Evolutionary conservation across 2,797 vertebrate species (phyloP), one percentile per base, ranked within the genome.

Genomic region (Lagorchestes hirsutus): DNA sequence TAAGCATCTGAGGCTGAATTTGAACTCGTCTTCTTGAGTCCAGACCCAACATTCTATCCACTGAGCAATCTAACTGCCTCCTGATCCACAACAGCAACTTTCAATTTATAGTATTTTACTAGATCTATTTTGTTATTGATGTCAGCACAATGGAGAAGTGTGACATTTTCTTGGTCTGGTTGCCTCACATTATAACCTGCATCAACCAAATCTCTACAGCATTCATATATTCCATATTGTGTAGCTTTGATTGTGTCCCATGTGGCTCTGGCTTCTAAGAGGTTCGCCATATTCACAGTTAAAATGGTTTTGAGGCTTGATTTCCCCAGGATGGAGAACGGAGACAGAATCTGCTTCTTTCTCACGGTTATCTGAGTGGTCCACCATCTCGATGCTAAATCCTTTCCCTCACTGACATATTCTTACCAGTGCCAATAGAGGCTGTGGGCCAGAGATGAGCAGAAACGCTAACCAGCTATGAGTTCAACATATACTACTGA

Each of bases 71-170:
- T 11, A 82, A 24, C 18, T 82, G n/a, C 74, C 67, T 82, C 40
- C 34, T 99, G 99, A 97, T 46, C 46, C 46, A 46, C 46, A 46
- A 46, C 1, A 46, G 46, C 46, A 46, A 46, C 46, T 46, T 46
- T 46, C 46, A 46, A 46, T 46, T 46, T 46, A 46, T 46, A 46
- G 46, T 46, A 46, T 46, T 46, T 46, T 46, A 46, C 46, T 46
- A 46, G 46, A 46, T 46, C 46, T 46, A 3, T 46, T 46, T 46
- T 46, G 46, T 46, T 46, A 46, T 46, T 46, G 46, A 46, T 46
- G 46, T 46, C 46, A 46, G 46, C 46, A 46, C 46, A 46, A 46
- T 3, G 46, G 46, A 46, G 46, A 46, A 46, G 46, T 46, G 46
- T 46, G 46, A 46, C 46, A 46, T 46, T 46, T 46, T 46, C 46